These are phyloP conservation scores for Micronycteris hirsuta DNA, from an alignment of 2,113 vertebrate species.

Conservation along the genomic window DNA sequence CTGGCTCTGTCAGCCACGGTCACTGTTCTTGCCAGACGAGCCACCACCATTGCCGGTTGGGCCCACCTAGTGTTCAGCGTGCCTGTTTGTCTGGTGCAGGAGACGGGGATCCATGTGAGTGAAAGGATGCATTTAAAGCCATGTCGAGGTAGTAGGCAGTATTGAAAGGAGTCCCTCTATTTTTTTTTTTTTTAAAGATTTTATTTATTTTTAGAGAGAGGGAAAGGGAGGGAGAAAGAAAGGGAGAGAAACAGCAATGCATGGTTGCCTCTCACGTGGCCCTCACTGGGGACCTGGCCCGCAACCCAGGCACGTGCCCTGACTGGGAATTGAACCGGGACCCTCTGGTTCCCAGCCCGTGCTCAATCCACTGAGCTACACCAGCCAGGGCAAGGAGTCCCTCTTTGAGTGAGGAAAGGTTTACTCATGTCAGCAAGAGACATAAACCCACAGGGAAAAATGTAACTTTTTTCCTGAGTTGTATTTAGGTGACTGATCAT, in stretches of 20 bases:
- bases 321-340: no score
- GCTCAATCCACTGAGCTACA: no score
- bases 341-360: no score
- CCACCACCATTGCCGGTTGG: slow-evolving; percentile 44
- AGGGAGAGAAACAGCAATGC: no score
- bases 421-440: slow-evolving; percentile 27
- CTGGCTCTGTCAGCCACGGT: slow-evolving; percentile 67
- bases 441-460: not conserved
- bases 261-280: no score
- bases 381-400: no score
- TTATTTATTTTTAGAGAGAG: no score
- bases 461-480: not conserved
- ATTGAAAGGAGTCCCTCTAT: slow-evolving; percentile 1
- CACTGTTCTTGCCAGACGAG: slow-evolving; percentile 58
- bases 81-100: not conserved
- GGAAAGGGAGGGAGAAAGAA: no score
- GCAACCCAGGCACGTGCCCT: no score
- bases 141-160: not conserved
- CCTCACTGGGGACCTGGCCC: no score
- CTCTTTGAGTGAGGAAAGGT: not conserved
- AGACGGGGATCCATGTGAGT: not conserved
- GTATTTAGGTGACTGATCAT: not conserved
- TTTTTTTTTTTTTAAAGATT: no score
- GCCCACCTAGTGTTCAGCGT: slow-evolving; percentile 46
- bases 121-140: slow-evolving; percentile 21